Base-by-base conservation (phyloP, 2,113 vertebrate genomes). In the Nothobranchius furzeri region DNA sequence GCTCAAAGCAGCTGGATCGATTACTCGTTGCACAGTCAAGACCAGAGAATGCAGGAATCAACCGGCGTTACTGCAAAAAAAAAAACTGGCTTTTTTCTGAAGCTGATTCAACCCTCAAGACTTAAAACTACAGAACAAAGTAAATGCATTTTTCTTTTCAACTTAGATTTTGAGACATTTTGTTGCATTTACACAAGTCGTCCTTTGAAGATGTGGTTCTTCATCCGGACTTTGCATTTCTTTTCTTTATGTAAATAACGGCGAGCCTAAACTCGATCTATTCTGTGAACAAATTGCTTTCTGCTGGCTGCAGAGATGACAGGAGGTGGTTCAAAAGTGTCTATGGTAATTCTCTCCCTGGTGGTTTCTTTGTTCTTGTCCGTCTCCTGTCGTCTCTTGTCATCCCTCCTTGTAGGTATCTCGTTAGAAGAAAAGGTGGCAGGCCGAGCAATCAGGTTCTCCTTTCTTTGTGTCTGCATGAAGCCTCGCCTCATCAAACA, bases 401-500 rank as follows among this genome's bases (percentile, higher is more conserved):
- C 64, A 58, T 74, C 60, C 58, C 70, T 73, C 66, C 78, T 87
- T 66, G 68, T 46, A 80, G 75, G 85, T 72, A 67, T 78, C 80
- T 90, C 67, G 76, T 91, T 88, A 85, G 71, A 76, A 68, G 71
- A 37, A 57, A 40, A 62, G 82, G 83, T 65, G 76, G 70, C 64
- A 64, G 66, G 25, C 66, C 80, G 73, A 13, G 36, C 70, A 83
- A 76, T 85, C 84, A 77, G 74, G 47, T 67, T 77, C 78, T 68
- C 63, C 68, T 88, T 85, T 84, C 75, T 82, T 58, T 45, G 62
- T 43, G 53, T 71, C 76, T 47, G 54, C 67, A 40, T 64, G 81
- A 70, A 70, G 83, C 79, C 73, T 78, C 70, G 68, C 81, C 75
- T 81, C 83, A 86, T 88, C 81, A 86, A 85, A 78, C 63, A 73